phyloP scores from a whole-genome alignment of 2,797 vertebrate genomes.

The Chloroceryle amazona region DNA sequence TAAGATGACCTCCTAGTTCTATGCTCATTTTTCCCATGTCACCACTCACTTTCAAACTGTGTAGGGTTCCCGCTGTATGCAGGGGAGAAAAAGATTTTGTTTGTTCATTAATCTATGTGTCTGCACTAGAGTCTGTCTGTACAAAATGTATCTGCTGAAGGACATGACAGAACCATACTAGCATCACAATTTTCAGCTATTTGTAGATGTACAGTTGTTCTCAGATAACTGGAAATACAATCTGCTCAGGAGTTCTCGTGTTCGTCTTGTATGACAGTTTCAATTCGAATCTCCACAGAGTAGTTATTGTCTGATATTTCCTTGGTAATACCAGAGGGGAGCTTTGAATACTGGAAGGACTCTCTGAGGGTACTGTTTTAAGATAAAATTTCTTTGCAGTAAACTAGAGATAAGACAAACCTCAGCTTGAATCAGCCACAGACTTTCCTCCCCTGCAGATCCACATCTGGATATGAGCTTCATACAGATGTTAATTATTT shows the following conservation, averaged over 20 bases:
- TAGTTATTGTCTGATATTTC: not conserved
- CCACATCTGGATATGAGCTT: not conserved
- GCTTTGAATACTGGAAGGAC: not conserved
- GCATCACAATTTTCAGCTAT: not conserved
- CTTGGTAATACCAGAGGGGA: not conserved
- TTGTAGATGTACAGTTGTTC: not conserved
- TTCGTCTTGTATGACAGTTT: not conserved
- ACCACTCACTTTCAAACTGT: not conserved
- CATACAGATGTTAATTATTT: not conserved
- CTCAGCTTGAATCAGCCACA: not conserved
- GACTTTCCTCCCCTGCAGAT: not conserved
- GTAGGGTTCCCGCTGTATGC: not conserved
- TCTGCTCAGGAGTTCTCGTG: not conserved
- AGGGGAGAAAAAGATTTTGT: not conserved
- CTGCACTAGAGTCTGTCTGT: not conserved
- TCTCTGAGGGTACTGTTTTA: not conserved
- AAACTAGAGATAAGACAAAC: not conserved
- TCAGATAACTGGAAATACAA: slow-evolving; percentile 11
- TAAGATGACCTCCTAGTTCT: not conserved
- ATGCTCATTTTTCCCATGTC: accelerated
- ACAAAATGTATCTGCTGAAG: not conserved
- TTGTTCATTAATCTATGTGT: not conserved
- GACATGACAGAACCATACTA: not conserved
- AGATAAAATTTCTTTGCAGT: not conserved
- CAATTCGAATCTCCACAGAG: not conserved